Evolutionary conservation across 1,140 invertebrate genomes (phyloP).

Genomic region (Philotrypesis tridentata): DNA sequence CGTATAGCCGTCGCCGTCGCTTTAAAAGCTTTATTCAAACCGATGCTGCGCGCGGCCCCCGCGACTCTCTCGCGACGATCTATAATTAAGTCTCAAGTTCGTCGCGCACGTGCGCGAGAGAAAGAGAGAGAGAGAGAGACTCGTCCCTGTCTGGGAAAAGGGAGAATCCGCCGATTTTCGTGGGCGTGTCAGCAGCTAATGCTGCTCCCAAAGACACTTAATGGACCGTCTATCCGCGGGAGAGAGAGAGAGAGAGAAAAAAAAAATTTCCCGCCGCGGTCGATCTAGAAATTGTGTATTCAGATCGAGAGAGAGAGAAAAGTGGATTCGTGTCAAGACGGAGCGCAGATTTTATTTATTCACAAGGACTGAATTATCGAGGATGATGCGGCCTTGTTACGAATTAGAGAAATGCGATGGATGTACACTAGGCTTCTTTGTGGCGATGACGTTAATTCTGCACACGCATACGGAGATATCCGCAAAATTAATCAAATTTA

Average conservation of each 20-base stretch:
- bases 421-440: too few species aligned
- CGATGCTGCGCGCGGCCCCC: too few species aligned
- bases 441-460: too few species aligned
- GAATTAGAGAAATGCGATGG: background rate
- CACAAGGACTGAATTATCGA: background rate
- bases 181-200: conserved; percentile 24
- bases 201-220: too few species aligned
- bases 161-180: conserved; percentile 30
- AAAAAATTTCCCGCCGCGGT: too few species aligned
- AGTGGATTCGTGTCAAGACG: too few species aligned
- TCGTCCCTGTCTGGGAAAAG: background rate
- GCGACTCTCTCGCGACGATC: background rate
- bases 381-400: background rate
- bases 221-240: background rate
- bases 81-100: conserved; percentile 36
- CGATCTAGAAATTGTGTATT: background rate
- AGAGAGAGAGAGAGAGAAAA: background rate
- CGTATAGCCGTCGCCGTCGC: too few species aligned
- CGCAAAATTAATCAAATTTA: too few species aligned
- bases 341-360: background rate
- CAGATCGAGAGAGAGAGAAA: background rate
- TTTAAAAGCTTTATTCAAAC: conserved; percentile 26
- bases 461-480: too few species aligned
- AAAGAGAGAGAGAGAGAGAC: too few species aligned
- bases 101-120: background rate